Evolutionary conservation across 2,113 vertebrate genomes (phyloP), one percentile per base, ranked within the genome.

Genomic region (Ciconia maguari): DNA sequence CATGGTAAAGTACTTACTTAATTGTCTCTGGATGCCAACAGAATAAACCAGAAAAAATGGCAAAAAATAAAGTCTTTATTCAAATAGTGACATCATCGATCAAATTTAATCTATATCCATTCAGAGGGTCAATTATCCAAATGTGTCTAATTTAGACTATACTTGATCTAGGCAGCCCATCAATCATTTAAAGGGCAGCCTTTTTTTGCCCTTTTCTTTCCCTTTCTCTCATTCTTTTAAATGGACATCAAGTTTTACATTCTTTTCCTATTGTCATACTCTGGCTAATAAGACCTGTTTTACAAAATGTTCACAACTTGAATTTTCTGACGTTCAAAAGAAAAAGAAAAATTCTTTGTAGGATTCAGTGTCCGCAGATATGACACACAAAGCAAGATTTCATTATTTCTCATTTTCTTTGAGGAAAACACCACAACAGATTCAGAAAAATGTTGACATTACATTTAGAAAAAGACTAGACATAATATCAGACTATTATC

Each of bases 51-150:
- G 66, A 24, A 93, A 72, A 91, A 91, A 76, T 97, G 98, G 92
- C 96, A 97, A 97, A 98, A 97, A 97, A 95, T 94, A 97, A 96
- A 97, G 92, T 93, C 97, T 98, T 96, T 87, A 98, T 98, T 98
- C 97, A 94, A 96, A 97, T 91, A 98, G 97, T 95, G 97, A 96
- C 95, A 90, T 92, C 91, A 97, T 96, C 97, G 98, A 98, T 98
- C 97, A 98, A 97, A 98, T 97, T 98, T 98, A 98, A 99, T 98
- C 97, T 98, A 96, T 95, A 98, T 98, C 97, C 98, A 98, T 96
- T 98, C 86, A 98, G 98, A 98, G 98, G 98, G 98, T 98, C 98
- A 98, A 98, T 99, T 98, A 98, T 97, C 97, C 96, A 98, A 98
- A 98, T 97, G 94, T 95, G 98, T 98, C 97, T 98, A 98, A 98